Evolutionary conservation across 2,113 vertebrate species (phyloP), one percentile per base, ranked within the genome.

Genomic region (Delphinapterus leucas): DNA sequence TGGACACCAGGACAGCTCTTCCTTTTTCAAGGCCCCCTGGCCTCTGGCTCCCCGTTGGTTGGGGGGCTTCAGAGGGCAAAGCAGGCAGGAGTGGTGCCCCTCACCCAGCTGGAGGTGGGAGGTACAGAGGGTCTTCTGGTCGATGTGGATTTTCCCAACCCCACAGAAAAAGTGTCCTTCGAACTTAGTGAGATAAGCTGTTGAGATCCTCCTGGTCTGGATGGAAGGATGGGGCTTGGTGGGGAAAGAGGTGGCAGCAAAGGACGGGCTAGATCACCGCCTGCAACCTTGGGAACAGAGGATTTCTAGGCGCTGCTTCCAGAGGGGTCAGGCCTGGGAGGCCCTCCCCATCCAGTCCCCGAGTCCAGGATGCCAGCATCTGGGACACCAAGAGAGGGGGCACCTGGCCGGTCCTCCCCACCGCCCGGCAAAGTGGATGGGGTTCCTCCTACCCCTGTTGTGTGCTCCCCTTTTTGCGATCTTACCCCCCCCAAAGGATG

Each of bases 291-390:
- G 13, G 13, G 5, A 55, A 38, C 6, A 10, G 28, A 63, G 2
- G 17, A 17, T 1, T 47, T 60, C 36, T 44, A 13, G 79, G 47
- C 5, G 1, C n/a, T n/a, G 58, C 31, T 47, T 5, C n/a, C 14
- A 9, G 21, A 18, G 2, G 28, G n/a, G 28, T 8, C 10, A 36
- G 60, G 12, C 7, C 84, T 0, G 4, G 61, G 20, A 65, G 13
- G 18, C 4, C 11, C 14, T 17, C 25, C 8, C 4, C 3, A 25
- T 21, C 13, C 1, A 12, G 20, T 17, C 41, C 53, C 12, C 53
- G 63, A 41, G 8, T 28, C 73, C 84, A 80, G 84, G 63, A 71
- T 21, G 28, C 60, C 41, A 68, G 88, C 12, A 13, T 53, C 76
- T 49, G 58, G 71, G 82, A 49, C 53, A 11, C 2, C 33, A 76